Evolutionary conservation across 2,888 invertebrate species (phyloP), one percentile per base, ranked within the genome.

Genomic region (Conchocele bisecta): DNA sequence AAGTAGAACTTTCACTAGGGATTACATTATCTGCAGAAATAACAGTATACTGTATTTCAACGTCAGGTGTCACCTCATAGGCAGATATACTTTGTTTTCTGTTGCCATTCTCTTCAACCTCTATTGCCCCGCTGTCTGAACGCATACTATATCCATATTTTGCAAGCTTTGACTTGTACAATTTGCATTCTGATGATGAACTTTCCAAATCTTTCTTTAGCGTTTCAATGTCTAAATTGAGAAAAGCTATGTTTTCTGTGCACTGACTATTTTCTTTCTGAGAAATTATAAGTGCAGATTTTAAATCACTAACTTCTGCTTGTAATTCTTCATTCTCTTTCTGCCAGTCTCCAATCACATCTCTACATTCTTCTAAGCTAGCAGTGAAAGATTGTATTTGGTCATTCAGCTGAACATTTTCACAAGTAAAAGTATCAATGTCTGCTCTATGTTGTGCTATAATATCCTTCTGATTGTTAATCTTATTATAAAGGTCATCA

Each of bases 401-500:
- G 20, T 79, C 79, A 63, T 73, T 56, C 11, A 79, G 56, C 11
- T 67, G 66, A 7, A 39, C 57, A 67, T 82, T 81, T 67, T 82
- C 79, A 33, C 51, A 26, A 28, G 69, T 50, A 7, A 82, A 51
- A n/a, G 58, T 44, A 46, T 75, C 69, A 22, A 79, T 37, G 29
- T 75, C 71, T 46, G 71, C 63, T 61, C 75, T 76, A 22, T 81
- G 61, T 26, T 72, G 59, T 37, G 80, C 71, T 17, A 81, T 77
- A 41, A 75, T 31, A 64, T 84, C 81, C 48, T 81, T 79, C 54
- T 83, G 81, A 53, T 75, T 78, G 39, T 79, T 82, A 5, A 81
- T 81, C 54, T 79, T 81, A 39, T 83, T 83, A 46, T 83, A 75
- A 1, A 83, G 64, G 31, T 83, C 82, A 67, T 83, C 81, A 61